Evolutionary conservation across 2,113 vertebrate species (phyloP), one percentile per base, ranked within the genome.

Genomic region (Crotalus horridus): DNA sequence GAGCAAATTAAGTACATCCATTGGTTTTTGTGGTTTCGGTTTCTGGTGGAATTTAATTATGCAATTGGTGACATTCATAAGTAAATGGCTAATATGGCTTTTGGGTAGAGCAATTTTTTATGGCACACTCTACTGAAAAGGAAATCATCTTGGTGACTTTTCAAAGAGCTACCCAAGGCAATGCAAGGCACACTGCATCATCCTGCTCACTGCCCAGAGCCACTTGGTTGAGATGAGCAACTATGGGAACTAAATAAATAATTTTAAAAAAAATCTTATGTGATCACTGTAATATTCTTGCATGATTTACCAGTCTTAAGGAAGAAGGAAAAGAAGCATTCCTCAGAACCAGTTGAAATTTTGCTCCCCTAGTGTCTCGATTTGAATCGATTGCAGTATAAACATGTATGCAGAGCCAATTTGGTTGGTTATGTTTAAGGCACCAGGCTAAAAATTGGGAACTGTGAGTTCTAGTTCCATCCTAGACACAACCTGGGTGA

Each of bases 31-130:
- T 90, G 46, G 15, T 97, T 95, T 96, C 99, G 99, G 97, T 99
- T 99, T 96, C 97, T 99, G 96, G 98, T 99, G 93, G 99, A 99
- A 97, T 99, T 99, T 97, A 99, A 99, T 98, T 99, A 95, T 99
- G 98, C 97, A 99, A 98, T 96, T 99, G 99, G 99, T 99, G 1
- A 15, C 51, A 43, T 10, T 51, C 43, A n/a, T 61, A 59, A 90
- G 3, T 64, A 64, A 54, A 54, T 90, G 29, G 29, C 61, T 55
- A 21, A 20, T n/a, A 21, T 21, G 48, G 12, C 21, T 51, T 87
- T 61, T 33, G 85, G 91, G 4, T 29, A 17, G 51, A 64, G 4
- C 3, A 64, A 0, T 53, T 6, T 10, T 59, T 59, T 46, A 46
- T 43, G 10, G 43, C 24, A n/a, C 29, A 10, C 20, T 86, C 54